Conservation (phyloP, 2,113 vertebrate genomes). For the Conger conger region DNA sequence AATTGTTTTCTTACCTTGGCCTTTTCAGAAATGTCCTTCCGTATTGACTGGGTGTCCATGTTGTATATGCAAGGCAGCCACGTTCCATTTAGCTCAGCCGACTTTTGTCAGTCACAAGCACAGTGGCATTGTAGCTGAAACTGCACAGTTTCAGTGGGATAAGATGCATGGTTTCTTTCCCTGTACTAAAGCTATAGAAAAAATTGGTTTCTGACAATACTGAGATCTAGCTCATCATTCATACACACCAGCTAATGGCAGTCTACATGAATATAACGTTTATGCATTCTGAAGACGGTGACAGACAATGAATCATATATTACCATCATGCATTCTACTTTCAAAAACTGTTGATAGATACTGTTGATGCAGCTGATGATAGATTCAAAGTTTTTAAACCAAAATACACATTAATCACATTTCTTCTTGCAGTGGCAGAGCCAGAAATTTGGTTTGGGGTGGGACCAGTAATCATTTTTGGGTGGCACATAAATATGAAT, state of each 20-base stretch:
- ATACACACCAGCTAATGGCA: background rate
- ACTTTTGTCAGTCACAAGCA: background rate
- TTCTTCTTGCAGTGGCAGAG: no score
- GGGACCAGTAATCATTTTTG: no score
- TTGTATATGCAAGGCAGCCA: background rate
- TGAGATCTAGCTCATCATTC: background rate
- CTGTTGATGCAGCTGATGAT: background rate
- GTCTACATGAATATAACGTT: background rate
- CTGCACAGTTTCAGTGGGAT: background rate
- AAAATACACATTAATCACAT: background rate
- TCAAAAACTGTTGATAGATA: background rate
- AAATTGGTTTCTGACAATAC: constrained; percentile 2
- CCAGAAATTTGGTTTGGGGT: no score
- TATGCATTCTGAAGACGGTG: constrained; percentile 1
- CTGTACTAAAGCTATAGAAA: background rate
- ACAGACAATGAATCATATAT: constrained; percentile 7
- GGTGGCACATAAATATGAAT: no score
- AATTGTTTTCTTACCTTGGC: background rate
- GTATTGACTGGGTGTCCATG: background rate
- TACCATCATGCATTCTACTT: background rate
- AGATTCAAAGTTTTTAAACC: background rate
- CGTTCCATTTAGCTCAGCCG: background rate
- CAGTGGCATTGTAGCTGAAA: background rate
- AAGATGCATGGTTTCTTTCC: background rate
- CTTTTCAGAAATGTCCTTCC: background rate